A percentile compares a stretch with the other conserved stretches of the same genome.
Evolutionary conservation across 2,888 invertebrate species (phyloP).

Genomic region (Caenorhabditis angaria): DNA sequence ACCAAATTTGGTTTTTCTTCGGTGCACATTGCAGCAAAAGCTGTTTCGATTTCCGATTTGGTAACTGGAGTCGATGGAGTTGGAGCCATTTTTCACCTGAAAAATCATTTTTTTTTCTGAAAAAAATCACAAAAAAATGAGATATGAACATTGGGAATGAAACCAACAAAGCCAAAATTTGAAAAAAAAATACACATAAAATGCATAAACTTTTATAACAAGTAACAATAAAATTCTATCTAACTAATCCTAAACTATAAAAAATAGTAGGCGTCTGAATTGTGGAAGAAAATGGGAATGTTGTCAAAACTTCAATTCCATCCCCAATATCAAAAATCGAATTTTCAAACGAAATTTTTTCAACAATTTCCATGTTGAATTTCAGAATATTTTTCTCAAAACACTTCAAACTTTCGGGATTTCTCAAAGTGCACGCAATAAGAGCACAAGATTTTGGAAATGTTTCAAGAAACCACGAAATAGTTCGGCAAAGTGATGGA

Average conservation of each 20-base stretch:
- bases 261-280: slow-evolving; percentile 50
- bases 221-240: not conserved
- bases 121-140: not conserved
- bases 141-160: not conserved
- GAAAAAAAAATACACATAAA: not conserved
- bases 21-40: slow-evolving; percentile 47
- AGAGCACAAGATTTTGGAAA: slow-evolving; percentile 31
- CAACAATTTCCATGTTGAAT: not conserved
- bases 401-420: slow-evolving; percentile 40
- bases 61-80: slow-evolving; percentile 39
- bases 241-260: slow-evolving; percentile 21
- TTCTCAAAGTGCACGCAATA: slow-evolving; percentile 53
- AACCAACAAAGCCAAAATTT: not conserved
- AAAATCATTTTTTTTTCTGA: not conserved
- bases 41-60: slow-evolving; percentile 50
- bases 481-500: slow-evolving; percentile 42
- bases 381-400: slow-evolving; percentile 29
- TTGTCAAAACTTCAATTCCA: not conserved
- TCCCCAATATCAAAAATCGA: slow-evolving; percentile 5
- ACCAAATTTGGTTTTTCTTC: slow-evolving; percentile 44
- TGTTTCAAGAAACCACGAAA: slow-evolving; percentile 29
- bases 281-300: slow-evolving; percentile 47
- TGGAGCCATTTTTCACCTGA: slow-evolving; percentile 29
- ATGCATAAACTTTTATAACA: not conserved
- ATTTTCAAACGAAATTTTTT: slow-evolving; percentile 23